phyloP scores from a whole-genome alignment of 2,797 vertebrate genomes.

The Lacerta viridis region DNA sequence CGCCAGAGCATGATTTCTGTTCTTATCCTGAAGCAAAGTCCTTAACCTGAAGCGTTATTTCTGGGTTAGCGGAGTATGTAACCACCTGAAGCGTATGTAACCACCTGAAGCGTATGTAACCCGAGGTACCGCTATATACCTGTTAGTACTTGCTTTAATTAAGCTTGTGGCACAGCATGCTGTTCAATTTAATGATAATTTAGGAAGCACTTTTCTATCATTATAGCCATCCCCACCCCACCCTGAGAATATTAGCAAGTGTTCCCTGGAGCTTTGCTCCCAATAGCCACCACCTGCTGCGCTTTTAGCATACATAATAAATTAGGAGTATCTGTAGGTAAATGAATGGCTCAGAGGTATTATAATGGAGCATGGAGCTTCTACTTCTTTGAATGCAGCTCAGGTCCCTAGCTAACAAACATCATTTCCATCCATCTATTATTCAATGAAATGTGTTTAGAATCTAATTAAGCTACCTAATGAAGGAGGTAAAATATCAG shows the following conservation, averaged over 20 bases:
- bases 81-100: no score
- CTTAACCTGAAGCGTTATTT: no score
- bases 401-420: conserved; percentile 25
- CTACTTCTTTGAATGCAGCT: conserved; percentile 32
- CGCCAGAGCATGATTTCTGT: no score
- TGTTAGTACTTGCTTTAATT: conserved; percentile 59
- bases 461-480: conserved; percentile 25
- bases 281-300: conserved; percentile 45
- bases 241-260: conserved; percentile 29
- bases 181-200: conserved; percentile 55
- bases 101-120: no score
- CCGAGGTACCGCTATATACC: neutral
- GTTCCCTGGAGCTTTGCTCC: conserved; percentile 39
- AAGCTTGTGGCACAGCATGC: conserved; percentile 48
- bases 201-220: conserved; percentile 36
- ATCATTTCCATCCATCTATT: conserved; percentile 38
- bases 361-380: conserved; percentile 14
- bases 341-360: conserved; percentile 39
- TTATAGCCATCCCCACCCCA: conserved; percentile 39
- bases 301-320: conserved; percentile 46
- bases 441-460: conserved; percentile 8
- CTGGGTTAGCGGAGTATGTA: no score
- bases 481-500: conserved; percentile 18
- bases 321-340: conserved; percentile 48
- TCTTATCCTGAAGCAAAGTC: no score